Conservation (phyloP, 1,140 invertebrate genomes). For the Scaptomyza graminum region DNA sequence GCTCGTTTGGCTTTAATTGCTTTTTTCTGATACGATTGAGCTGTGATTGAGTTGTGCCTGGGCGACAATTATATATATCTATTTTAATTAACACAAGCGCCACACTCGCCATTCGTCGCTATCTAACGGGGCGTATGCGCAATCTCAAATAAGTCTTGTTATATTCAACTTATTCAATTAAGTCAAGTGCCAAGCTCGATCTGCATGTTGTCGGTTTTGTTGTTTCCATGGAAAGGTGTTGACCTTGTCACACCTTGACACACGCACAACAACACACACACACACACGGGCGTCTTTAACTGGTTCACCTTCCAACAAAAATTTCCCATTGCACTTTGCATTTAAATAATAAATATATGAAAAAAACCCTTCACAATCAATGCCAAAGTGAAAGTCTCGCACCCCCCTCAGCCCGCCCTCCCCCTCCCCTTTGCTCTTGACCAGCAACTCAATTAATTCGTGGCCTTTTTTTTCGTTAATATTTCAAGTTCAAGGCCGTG, state of each 20-base stretch:
- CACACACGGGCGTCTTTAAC: conserved; percentile 6
- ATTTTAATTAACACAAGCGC: conserved; percentile 76
- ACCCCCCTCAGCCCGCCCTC: background rate
- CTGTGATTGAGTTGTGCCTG: background rate
- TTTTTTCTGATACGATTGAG: too few relatives aligned
- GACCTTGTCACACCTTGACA: conserved; percentile 70
- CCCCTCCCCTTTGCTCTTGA: background rate
- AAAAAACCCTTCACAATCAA: background rate
- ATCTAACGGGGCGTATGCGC: conserved; percentile 61
- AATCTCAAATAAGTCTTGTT: conserved; percentile 50
- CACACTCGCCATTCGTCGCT: background rate
- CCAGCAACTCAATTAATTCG: conserved; percentile 14
- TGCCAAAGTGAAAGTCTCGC: too few relatives aligned
- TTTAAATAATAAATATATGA: background rate
- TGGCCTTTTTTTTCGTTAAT: conserved; percentile 7
- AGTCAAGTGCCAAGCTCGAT: conserved; percentile 20
- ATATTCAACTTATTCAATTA: conserved; percentile 67
- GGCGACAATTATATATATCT: conserved; percentile 57
- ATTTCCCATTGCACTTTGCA: conserved; percentile 48
- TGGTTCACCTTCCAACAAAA: conserved; percentile 61
- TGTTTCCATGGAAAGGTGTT: conserved; percentile 74
- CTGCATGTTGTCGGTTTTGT: too few relatives aligned
- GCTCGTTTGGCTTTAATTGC: conserved; percentile 6
- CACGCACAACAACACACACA: conserved; percentile 51
- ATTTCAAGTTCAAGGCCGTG: too few relatives aligned